Base-by-base conservation (phyloP, 1,140 invertebrate species). In the Drosophila saltans region DNA sequence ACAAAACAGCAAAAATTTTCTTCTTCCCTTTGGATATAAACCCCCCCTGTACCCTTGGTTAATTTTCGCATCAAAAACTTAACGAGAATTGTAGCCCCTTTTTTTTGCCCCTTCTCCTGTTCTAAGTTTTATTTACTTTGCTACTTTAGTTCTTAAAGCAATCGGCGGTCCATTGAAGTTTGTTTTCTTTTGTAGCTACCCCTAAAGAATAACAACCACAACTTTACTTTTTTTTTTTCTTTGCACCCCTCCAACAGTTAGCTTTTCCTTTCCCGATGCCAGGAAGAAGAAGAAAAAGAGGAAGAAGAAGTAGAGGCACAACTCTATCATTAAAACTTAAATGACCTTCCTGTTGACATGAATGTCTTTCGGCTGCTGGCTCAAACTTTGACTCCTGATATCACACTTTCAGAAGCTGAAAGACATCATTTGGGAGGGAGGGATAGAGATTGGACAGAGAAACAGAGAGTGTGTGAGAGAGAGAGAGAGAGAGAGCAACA, bases 321-420 rank as follows among this genome's bases (percentile, higher is more conserved):
- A 89, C 84, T 88, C 84, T 77, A 88, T 88, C 84, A 88, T 88
- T 88, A 88, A 89, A 89, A 88, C 84, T 88, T 88, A 78, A 88
- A 88, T 88, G 84, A 88, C 85, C 80, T 84, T 88, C 83, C 83
- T 88, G 81, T 75, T 69, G 81, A 75, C 73, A 66, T n/a, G 52
- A 45, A 39, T 28, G 9, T 9, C n/a, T 26, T 45, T 48, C 55
- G 33, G 39, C 24, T 48, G 9, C 52, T 66, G 67, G 16, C 72
- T 75, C 64, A 77, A 86, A 85, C 78, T 75, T 83, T 78, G 84
- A 88, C 83, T 88, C 65, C 70, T 89, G 84, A 83, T 83, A 83
- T 68, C 83, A 71, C 78, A 85, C 71, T 81, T 75, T 69, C 21
- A 2, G 45, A 52, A 52, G 45, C 45, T 52, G 45, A 11, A 52